A percentile compares a stretch with the other conserved stretches of the same genome.
These are phyloP conservation scores for Nasua narica DNA, from an alignment of 2,797 vertebrate species.

Conservation along the genomic window DNA sequence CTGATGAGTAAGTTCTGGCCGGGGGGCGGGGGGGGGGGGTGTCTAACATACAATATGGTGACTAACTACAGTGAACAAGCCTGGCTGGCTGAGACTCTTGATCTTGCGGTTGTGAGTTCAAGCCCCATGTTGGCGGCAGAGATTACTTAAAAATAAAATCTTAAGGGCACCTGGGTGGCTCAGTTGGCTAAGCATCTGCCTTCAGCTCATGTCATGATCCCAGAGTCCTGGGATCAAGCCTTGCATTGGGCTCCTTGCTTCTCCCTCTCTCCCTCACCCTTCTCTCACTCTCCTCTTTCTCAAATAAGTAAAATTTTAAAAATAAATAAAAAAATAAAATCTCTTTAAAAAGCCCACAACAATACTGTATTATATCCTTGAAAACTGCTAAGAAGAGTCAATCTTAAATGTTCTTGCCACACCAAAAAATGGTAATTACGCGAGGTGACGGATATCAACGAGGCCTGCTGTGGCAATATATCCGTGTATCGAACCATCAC, in stretches of 20 bases:
- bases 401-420: background rate
- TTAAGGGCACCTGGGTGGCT: background rate
- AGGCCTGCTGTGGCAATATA: background rate
- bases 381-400: background rate
- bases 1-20: background rate
- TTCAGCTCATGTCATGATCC: background rate
- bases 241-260: background rate
- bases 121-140: background rate
- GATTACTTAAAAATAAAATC: background rate
- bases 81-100: too few relatives aligned
- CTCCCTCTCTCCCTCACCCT: too few relatives aligned
- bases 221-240: background rate
- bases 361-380: background rate
- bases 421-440: background rate
- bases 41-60: background rate
- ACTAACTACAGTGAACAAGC: background rate
- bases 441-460: background rate
- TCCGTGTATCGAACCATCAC: background rate
- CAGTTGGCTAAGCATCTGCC: background rate
- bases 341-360: background rate
- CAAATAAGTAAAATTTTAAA: background rate
- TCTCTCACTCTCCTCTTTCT: background rate
- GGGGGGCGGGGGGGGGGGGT: too few relatives aligned
- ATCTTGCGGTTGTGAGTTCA: background rate
- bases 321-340: background rate